Evolutionary conservation across 2,888 invertebrate genomes (phyloP), one percentile per base, ranked within the genome.

Genomic region (Apamea sordens): DNA sequence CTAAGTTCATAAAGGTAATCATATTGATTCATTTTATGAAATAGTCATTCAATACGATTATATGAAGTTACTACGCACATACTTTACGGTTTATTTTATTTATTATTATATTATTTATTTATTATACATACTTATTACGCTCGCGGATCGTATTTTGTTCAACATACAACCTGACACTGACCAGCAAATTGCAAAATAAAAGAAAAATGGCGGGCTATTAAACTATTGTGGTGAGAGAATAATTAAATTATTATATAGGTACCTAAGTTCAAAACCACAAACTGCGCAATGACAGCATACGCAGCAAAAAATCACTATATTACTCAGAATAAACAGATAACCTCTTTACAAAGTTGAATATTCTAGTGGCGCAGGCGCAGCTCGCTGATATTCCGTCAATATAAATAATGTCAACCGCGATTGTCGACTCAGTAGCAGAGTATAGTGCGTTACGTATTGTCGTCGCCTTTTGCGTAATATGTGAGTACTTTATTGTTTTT

Each of bases 271-370:
- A 24, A 65, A 63, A 73, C 47, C 15, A n/a, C n/a, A 65, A 73
- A 18, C 36, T 13, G 0, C 36, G 47, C 8, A 69, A 2, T 44
- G 44, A 63, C 21, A 69, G 53, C 44, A 63, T 44, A n/a, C 41
- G 18, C 32, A 53, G 28, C n/a, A 65, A 67, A 67, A 61, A 72
- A 77, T 79, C 70, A 76, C 47, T 64, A 24, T 10, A 64, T 59
- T 41, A 32, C 47, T 47, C 13, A 24, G 70, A 59, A 64, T 64
- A 36, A 68, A 72, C 36, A 71, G 81, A 82, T 82, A 81, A 76
- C 77, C 72, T 82, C 32, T 68, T 53, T 28, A 56, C 15, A 32
- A 28, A 63, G 28, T 81, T 56, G 41, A 81, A 50, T 24, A 50
- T 44, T n/a, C 47, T 32, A 70, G 71, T 59, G 15, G 32, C 76